A percentile compares a stretch with the other conserved stretches of the same genome.
Conservation (phyloP, 2,888 invertebrate species). For the Odontothrips loti region DNA sequence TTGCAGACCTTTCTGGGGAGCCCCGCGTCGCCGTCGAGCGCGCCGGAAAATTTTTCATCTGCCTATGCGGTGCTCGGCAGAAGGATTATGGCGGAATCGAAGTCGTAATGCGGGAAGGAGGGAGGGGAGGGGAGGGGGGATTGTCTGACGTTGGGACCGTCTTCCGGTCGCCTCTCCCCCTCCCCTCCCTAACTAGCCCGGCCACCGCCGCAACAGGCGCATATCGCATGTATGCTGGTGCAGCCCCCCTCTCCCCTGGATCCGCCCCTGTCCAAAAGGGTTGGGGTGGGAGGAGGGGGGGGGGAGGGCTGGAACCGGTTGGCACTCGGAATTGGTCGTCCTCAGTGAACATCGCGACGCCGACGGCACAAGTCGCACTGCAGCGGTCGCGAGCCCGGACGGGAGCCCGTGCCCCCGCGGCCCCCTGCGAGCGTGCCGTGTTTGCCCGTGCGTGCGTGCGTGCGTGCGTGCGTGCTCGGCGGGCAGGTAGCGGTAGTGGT, state of each 20-base stretch:
- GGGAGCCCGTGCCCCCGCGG: too few species aligned
- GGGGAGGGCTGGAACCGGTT: neutral
- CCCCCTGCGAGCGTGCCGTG: neutral
- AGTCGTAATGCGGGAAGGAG: neutral
- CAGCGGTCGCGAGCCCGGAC: neutral
- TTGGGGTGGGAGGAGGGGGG: too few species aligned
- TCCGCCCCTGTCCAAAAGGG: neutral
- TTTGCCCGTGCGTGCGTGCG: slow-evolving; percentile 28
- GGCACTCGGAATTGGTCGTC: neutral
- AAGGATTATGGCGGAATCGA: too few species aligned
- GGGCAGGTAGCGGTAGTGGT: neutral
- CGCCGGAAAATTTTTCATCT: too few species aligned
- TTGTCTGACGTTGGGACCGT: neutral
- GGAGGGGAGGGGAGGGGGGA: neutral
- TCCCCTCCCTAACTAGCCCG: neutral
- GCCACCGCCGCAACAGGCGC: neutral
- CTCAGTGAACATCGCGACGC: slow-evolving; percentile 7
- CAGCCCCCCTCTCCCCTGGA: neutral
- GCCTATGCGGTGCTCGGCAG: too few species aligned
- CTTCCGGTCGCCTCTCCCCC: neutral
- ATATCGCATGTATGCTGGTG: slow-evolving; percentile 15
- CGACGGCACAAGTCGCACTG: neutral
- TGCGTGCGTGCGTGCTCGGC: slow-evolving; percentile 30
- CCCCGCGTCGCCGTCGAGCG: too few species aligned
- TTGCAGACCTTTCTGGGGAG: too few species aligned